A percentile compares a stretch with the other conserved stretches of the same genome.
phyloP scores from a whole-genome alignment of 2,888 invertebrate species.

The Agriopis leucophaearia region DNA sequence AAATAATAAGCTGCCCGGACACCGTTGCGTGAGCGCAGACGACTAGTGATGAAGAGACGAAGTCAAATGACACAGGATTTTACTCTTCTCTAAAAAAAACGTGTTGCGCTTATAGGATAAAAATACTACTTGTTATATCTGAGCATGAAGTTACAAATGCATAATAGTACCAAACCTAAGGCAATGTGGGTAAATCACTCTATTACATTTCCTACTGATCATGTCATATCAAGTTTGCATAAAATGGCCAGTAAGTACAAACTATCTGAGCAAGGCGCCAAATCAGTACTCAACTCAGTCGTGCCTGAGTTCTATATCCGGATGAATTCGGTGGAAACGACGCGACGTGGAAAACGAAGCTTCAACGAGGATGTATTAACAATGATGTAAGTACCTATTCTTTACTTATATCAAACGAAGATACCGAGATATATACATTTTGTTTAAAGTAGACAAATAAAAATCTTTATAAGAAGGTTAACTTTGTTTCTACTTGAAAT shows the following conservation, averaged over 20 bases:
- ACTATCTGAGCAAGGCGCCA: background rate
- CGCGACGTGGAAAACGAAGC: background rate
- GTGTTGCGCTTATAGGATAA: no score
- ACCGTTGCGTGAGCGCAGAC: no score
- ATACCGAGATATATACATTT: background rate
- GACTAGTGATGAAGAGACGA: no score
- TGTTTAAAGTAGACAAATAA: background rate
- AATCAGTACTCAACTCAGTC: background rate
- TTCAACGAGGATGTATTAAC: constrained; percentile 1
- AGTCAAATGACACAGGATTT: no score
- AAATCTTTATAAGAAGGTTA: no score
- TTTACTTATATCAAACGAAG: constrained; percentile 1
- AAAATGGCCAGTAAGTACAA: background rate
- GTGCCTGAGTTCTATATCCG: background rate
- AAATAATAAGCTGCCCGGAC: no score
- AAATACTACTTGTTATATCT: no score
- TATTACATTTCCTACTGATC: background rate
- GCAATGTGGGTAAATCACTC: background rate
- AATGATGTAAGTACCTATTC: constrained; percentile 9
- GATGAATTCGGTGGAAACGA: background rate
- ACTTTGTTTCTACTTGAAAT: no score
- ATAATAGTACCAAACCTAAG: background rate
- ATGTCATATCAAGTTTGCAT: background rate
- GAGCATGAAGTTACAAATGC: no score
- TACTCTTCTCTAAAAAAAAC: no score